These are phyloP conservation scores for Aspiorhynchus laticeps DNA, from an alignment of 2,113 vertebrate species.

Conservation along the genomic window DNA sequence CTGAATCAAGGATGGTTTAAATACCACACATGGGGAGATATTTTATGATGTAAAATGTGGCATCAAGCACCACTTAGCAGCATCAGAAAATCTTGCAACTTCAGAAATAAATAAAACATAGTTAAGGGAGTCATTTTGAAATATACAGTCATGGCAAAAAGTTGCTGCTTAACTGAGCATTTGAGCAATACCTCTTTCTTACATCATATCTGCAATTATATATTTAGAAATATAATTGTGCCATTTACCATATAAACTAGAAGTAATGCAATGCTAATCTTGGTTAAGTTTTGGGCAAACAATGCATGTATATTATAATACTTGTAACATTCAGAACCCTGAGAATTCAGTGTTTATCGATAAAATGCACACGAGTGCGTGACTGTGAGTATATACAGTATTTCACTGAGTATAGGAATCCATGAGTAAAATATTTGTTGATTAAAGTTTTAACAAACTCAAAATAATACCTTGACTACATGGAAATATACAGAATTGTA, in stretches of 20 bases:
- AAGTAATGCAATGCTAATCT: not conserved
- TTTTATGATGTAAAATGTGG: constrained; percentile 22
- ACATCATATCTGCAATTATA: not conserved
- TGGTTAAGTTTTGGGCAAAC: not conserved
- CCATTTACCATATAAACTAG: not conserved
- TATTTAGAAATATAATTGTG: not conserved
- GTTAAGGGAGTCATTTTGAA: not conserved
- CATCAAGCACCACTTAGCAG: constrained; percentile 34
- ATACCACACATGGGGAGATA: constrained; percentile 22
- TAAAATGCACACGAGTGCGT: not conserved
- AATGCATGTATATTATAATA: not conserved
- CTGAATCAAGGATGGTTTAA: constrained; percentile 30
- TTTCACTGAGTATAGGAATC: not conserved
- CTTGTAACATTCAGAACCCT: constrained; percentile 2
- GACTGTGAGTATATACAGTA: not conserved
- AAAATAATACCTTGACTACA: constrained; percentile 27
- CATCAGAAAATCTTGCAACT: constrained; percentile 30
- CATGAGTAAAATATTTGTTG: constrained; percentile 4
- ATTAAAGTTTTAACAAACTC: constrained; percentile 10
- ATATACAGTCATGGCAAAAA: constrained; percentile 1
- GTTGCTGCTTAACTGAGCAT: not conserved
- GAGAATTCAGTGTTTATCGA: not conserved
- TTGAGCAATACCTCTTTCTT: not conserved
- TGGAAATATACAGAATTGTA: constrained; percentile 36
- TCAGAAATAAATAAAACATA: not conserved